Conservation (phyloP, 2,888 invertebrate species). For the Tipula unca region DNA sequence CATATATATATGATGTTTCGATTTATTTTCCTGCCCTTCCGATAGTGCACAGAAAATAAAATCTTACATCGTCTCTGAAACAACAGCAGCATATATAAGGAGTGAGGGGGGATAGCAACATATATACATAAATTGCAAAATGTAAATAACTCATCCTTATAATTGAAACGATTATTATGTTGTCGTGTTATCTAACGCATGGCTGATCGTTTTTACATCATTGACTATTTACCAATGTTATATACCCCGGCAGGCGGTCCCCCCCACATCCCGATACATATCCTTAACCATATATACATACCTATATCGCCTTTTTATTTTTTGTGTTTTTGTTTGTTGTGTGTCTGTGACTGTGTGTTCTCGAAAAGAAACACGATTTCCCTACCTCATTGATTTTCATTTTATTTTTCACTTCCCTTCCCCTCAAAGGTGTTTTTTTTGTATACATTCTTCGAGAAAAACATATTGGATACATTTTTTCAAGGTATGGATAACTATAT, state of each 20-base stretch:
- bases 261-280: not conserved
- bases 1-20: too few species aligned
- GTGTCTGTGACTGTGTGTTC: not conserved
- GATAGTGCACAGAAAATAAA: not conserved
- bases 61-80: not conserved
- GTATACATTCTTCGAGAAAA: not conserved
- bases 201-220: slow-evolving; percentile 8
- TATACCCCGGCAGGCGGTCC: not conserved
- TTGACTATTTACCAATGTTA: not conserved
- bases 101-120: not conserved
- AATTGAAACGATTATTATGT: not conserved
- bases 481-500: not conserved
- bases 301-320: not conserved
- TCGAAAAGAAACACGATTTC: not conserved
- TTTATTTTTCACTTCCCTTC: not conserved
- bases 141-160: slow-evolving; percentile 14
- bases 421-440: not conserved
- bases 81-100: not conserved
- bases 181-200: slow-evolving; percentile 14
- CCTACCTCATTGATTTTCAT: not conserved
- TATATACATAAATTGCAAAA: not conserved
- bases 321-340: not conserved
- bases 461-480: not conserved
- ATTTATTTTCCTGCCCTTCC: not conserved
- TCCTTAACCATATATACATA: not conserved